These are phyloP conservation scores for Enhydra lutris DNA, from an alignment of 2,113 vertebrate genomes.

Conservation along the genomic window DNA sequence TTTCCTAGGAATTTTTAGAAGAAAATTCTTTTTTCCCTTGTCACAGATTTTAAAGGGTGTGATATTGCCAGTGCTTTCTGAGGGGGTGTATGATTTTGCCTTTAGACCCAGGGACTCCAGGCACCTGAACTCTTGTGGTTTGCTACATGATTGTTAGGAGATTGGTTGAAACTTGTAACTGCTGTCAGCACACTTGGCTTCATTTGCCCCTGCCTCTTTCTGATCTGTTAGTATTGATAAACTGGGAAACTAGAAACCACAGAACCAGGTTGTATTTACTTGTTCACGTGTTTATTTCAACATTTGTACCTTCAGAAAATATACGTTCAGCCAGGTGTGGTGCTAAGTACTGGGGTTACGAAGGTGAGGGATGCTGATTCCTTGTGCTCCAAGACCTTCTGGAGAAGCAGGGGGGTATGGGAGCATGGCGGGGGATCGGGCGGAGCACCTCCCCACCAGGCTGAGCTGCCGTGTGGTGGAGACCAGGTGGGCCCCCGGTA, in stretches of 20 bases:
- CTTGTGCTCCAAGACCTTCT: background rate
- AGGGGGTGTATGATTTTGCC: background rate
- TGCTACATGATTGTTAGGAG: conserved; percentile 42
- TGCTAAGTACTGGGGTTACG: background rate
- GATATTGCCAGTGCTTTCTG: background rate
- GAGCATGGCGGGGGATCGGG: background rate
- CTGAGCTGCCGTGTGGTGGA: background rate
- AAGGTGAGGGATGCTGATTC: background rate
- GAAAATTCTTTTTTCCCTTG: background rate
- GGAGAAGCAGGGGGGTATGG: rapidly evolving
- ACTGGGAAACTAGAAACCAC: background rate
- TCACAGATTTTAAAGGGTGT: background rate
- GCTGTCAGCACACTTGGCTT: background rate
- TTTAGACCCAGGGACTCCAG: background rate
- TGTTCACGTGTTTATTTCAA: conserved; percentile 12
- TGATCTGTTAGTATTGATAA: background rate
- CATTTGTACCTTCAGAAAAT: background rate
- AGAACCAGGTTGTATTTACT: conserved; percentile 23
- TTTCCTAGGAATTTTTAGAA: background rate
- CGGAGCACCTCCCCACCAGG: background rate
- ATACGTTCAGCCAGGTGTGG: background rate
- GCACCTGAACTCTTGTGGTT: conserved; percentile 22
- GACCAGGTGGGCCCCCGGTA: background rate
- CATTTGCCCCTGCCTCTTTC: background rate
- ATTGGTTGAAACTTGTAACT: conserved; percentile 36